These are phyloP conservation scores for Ceriagrion tenellum DNA, from an alignment of 2,888 invertebrate species.

Conservation along the genomic window DNA sequence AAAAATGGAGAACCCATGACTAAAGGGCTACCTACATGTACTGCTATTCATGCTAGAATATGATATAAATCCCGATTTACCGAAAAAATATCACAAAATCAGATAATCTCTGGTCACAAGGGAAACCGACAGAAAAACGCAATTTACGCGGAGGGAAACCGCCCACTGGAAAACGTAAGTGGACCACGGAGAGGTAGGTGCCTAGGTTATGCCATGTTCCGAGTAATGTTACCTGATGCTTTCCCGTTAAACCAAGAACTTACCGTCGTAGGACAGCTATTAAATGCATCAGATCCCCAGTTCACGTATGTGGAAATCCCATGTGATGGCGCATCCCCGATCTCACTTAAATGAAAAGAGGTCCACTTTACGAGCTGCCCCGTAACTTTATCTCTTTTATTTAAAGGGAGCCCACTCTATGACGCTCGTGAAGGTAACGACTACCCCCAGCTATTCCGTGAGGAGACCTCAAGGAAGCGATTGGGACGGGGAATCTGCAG, in stretches of 20 bases:
- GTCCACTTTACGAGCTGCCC: constrained; percentile 21
- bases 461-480: background rate
- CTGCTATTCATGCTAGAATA: no score
- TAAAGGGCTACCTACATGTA: no score
- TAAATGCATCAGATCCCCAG: background rate
- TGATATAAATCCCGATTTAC: no score
- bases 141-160: background rate
- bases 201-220: background rate
- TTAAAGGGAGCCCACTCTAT: background rate
- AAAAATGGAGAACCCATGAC: no score
- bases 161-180: background rate
- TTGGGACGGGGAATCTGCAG: background rate
- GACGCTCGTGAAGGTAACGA: background rate
- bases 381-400: background rate
- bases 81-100: no score
- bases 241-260: background rate
- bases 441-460: background rate
- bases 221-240: background rate
- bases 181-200: background rate
- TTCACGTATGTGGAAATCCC: background rate
- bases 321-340: background rate
- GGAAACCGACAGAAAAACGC: background rate
- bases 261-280: background rate
- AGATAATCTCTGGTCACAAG: no score
- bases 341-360: constrained; percentile 16